Conservation (phyloP, 2,888 invertebrate species). For the Drosophila setosimentum region DNA sequence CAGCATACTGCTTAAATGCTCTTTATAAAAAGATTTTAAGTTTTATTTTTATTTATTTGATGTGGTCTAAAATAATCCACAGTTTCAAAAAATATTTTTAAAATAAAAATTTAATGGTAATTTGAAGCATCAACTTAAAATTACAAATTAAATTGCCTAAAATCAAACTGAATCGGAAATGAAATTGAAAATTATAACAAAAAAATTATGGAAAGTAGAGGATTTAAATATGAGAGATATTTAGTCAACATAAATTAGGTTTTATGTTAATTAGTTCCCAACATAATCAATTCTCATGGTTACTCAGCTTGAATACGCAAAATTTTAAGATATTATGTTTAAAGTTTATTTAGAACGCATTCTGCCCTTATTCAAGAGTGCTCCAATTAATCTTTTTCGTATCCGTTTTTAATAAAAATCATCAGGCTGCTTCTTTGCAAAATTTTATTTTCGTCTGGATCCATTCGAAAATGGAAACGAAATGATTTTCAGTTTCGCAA, state of each 20-base stretch:
- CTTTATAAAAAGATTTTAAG: background rate
- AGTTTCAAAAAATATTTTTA: background rate
- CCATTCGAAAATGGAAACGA: background rate
- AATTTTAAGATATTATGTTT: background rate
- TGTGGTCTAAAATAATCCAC: background rate
- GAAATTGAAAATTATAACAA: background rate
- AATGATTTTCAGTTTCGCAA: background rate
- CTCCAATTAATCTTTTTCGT: background rate
- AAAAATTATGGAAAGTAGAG: background rate
- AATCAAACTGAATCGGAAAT: background rate
- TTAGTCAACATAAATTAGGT: background rate
- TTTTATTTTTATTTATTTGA: background rate
- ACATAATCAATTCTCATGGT: background rate
- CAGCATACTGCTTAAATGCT: background rate
- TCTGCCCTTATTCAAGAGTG: background rate
- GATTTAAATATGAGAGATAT: background rate
- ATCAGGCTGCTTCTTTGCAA: rapidly evolving
- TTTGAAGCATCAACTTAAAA: background rate
- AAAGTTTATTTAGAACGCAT: rapidly evolving
- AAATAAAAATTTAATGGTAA: too few species aligned
- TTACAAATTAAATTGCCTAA: background rate
- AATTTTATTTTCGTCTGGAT: background rate
- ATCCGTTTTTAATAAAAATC: background rate
- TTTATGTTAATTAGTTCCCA: background rate
- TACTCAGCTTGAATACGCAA: too few species aligned